These are phyloP conservation scores for Caenorhabditis latens DNA, from an alignment of 1,140 invertebrate species.

Conservation along the genomic window DNA sequence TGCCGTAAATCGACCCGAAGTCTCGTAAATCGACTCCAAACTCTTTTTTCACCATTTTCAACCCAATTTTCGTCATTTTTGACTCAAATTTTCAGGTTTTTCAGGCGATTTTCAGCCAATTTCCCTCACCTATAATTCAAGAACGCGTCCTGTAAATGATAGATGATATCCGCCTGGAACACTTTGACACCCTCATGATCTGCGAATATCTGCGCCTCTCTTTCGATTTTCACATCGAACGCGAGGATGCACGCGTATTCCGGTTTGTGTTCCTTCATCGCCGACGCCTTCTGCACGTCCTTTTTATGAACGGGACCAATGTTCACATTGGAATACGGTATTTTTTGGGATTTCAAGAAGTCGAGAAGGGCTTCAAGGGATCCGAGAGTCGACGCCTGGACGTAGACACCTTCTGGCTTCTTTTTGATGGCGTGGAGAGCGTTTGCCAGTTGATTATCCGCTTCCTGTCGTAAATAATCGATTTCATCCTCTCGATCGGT, in stretches of 20 bases:
- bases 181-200: slow-evolving; percentile 94
- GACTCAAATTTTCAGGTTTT: neutral
- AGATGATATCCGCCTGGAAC: slow-evolving; percentile 99
- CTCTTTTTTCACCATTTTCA: too few species aligned
- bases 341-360: slow-evolving; percentile 93
- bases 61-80: too few species aligned
- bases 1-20: too few species aligned
- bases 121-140: slow-evolving; percentile 83
- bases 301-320: slow-evolving; percentile 99
- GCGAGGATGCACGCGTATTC: slow-evolving; percentile 98
- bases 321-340: slow-evolving; percentile 98
- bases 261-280: slow-evolving; percentile 97
- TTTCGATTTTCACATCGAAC: slow-evolving; percentile 98
- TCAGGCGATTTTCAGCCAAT: neutral
- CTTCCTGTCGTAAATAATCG: slow-evolving; percentile 82
- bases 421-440: slow-evolving; percentile 93
- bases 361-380: slow-evolving; percentile 96
- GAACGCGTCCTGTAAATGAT: slow-evolving; percentile 98
- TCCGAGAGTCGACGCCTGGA: slow-evolving; percentile 97
- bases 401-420: slow-evolving; percentile 92
- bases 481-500: slow-evolving; percentile 93
- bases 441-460: slow-evolving; percentile 82
- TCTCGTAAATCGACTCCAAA: too few species aligned
- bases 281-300: slow-evolving; percentile 99
- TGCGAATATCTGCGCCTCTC: slow-evolving; percentile 96